phyloP scores from a whole-genome alignment of 2,113 vertebrate genomes.

The Oncorhynchus gorbuscha region DNA sequence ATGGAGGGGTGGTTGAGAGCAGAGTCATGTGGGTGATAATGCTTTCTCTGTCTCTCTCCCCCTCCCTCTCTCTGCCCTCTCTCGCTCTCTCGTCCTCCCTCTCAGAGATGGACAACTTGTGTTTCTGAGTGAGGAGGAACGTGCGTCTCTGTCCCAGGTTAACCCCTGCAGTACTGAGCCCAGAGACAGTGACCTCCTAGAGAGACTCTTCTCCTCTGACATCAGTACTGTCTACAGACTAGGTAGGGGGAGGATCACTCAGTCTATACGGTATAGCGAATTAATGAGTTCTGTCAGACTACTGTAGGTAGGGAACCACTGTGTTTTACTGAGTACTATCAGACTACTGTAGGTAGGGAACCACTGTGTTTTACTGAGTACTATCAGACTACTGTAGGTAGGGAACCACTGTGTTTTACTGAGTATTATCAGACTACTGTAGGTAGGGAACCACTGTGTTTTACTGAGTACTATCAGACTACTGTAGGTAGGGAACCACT shows the following conservation, averaged over 20 bases:
- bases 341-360: too few relatives aligned
- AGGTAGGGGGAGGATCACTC: slow-evolving; percentile 64
- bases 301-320: too few relatives aligned
- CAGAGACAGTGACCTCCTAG: slow-evolving; percentile 75
- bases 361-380: too few relatives aligned
- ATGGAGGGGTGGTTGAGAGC: not conserved
- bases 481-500: too few relatives aligned
- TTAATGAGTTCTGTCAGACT: too few relatives aligned
- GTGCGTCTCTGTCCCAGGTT: slow-evolving; percentile 64
- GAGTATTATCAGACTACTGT: too few relatives aligned
- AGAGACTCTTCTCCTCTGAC: slow-evolving; percentile 79
- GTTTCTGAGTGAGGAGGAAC: slow-evolving; percentile 89
- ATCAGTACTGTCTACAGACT: slow-evolving; percentile 90
- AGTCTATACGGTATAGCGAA: too few relatives aligned
- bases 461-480: too few relatives aligned
- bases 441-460: too few relatives aligned
- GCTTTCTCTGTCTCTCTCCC: slow-evolving; percentile 57
- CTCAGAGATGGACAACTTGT: slow-evolving; percentile 77
- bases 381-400: too few relatives aligned
- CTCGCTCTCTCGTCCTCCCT: not conserved
- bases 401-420: too few relatives aligned
- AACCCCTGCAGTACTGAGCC: slow-evolving; percentile 73
- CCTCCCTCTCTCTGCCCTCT: slow-evolving; percentile 15
- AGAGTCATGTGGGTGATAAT: slow-evolving; percentile 60
- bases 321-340: too few relatives aligned